Evolutionary conservation across 2,888 invertebrate species (phyloP), one percentile per base, ranked within the genome.

Genomic region (Atherix ibis): DNA sequence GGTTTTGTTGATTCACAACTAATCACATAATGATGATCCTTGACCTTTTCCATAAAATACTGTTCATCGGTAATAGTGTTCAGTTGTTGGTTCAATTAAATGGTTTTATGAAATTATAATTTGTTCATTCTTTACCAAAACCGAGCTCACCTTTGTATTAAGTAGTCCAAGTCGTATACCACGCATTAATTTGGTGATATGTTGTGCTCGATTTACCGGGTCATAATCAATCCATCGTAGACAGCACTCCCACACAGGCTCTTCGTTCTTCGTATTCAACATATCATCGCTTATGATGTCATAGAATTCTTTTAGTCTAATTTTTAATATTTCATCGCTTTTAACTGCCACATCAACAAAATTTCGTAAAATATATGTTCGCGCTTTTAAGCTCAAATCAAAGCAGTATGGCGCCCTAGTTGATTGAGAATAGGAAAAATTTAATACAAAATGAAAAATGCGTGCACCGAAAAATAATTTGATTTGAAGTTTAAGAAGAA

Each of bases 1-100:
- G 89, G 88, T 12, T 83, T 72, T 44, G 89, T 87, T 8, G 76
- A 75, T 43, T 85, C 83, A 51, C 82, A 80, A 32, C 76, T 76
- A 9, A 73, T 70, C 1, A 94, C 85, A 56, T 83, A 89, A 0
- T 76, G 76, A 56, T 92, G 87, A 43, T 83, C 81, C 56, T 85
- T 87, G 1, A 88, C 85, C 51, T 80, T 77, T 56, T 91, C 89
- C 54, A 89, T 68, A 57, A 92, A 92, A 57, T 80, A 91, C 66
- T 87, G n/a, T n/a, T n/a, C n/a, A n/a, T n/a, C n/a, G n/a, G n/a
- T n/a, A 35, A 35, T 25, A 4, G 25, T n/a, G 12, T 31, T 31
- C 10, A 18, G 5, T 18, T n/a, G n/a, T n/a, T n/a, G n/a, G n/a
- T n/a, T n/a, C n/a, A n/a, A n/a, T n/a, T n/a, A n/a, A n/a, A n/a